These are phyloP conservation scores for Cisticola juncidis DNA, from an alignment of 2,113 vertebrate genomes.

Conservation along the genomic window DNA sequence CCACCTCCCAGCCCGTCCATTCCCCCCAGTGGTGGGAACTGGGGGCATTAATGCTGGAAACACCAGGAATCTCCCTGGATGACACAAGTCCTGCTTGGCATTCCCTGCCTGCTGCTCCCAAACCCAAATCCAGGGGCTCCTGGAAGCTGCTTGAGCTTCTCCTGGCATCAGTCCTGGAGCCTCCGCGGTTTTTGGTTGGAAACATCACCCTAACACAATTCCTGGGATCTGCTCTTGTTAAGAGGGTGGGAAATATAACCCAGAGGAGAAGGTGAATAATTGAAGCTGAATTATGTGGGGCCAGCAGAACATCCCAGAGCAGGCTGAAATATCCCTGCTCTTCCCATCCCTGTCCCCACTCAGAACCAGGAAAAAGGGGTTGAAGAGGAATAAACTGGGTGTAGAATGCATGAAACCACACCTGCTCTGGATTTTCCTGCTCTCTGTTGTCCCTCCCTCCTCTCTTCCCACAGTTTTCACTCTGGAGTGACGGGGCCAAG, in stretches of 20 bases:
- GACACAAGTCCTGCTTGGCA: neutral
- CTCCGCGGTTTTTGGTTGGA: fast-evolving
- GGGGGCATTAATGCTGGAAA: neutral
- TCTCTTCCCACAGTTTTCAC: neutral
- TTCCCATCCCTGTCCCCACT: neutral
- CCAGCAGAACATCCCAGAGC: neutral
- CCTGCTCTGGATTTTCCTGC: neutral
- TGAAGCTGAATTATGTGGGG: neutral
- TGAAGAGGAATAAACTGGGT: neutral
- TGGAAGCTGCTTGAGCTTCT: neutral
- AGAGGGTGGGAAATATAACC: neutral
- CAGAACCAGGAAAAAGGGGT: neutral
- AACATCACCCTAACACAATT: neutral
- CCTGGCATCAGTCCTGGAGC: neutral
- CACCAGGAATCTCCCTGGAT: too few species aligned
- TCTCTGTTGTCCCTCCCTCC: neutral
- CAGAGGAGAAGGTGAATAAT: neutral
- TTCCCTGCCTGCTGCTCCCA: neutral
- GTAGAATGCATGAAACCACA: fast-evolving
- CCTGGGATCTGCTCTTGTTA: too few species aligned
- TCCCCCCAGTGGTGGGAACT: neutral
- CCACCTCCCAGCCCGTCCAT: neutral
- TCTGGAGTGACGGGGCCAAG: fast-evolving
- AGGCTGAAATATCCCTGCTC: neutral
- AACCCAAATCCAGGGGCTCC: fast-evolving